Evolutionary conservation across 2,888 invertebrate genomes (phyloP), one percentile per base, ranked within the genome.

Genomic region (Cosmopolites sordidus): DNA sequence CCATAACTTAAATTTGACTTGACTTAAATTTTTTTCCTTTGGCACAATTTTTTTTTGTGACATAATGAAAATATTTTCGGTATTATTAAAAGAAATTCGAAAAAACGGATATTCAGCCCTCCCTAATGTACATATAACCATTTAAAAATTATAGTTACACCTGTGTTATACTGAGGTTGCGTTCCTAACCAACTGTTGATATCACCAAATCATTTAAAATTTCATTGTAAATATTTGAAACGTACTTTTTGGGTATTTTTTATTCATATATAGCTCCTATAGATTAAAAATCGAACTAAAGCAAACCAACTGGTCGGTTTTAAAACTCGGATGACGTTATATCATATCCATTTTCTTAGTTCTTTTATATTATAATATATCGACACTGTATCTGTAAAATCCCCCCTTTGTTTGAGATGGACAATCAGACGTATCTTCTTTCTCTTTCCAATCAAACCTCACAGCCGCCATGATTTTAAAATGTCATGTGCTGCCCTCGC

Each of bases 391-490:
- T 33, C 33, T 33, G 33, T 33, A 33, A n/a, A n/a, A 33, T 33
- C 9, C 33, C 33, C 33, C 33, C 33, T 33, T 33, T 33, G 33
- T 33, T 12, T 33, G 33, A 33, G 33, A 33, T 11, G 12, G 33
- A 33, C 33, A 33, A 33, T 11, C 33, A 33, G 33, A 33, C 33
- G 12, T 11, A 33, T 43, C 33, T 38, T 51, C 55, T 44, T 33
- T 55, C 51, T 55, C 48, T 43, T 45, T 55, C 47, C 38, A 37
- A 47, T 51, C 47, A 54, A 47, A 50, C 47, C 58, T 47, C 56
- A 60, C 61, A 68, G 70, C 71, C 69, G 71, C 71, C 72, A 72
- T 71, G 69, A 70, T 70, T 69, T 63, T 62, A 60, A 60, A 60
- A 48, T 65, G 51, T 30, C 48, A 27, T 61, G 66, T 68, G 67